A percentile compares a stretch with the other conserved stretches of the same genome.
phyloP scores from a whole-genome alignment of 2,113 vertebrate species.

The Lutjanus erythropterus region DNA sequence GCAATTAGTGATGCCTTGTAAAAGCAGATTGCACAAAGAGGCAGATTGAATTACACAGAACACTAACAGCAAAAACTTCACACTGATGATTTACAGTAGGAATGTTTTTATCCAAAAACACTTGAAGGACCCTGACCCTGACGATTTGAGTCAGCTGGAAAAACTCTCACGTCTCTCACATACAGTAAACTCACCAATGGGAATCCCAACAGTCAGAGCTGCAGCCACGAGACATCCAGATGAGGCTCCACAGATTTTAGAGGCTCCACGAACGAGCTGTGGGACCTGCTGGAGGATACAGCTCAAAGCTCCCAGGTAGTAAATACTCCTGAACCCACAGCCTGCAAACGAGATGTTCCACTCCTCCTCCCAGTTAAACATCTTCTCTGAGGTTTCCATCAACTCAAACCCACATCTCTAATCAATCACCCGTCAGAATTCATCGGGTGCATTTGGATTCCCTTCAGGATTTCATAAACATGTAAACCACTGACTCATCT shows the following conservation, averaged over 20 bases:
- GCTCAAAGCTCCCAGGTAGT: conserved; percentile 87
- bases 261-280: conserved; percentile 83
- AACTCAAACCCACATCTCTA: conserved; percentile 5
- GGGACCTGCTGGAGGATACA: conserved; percentile 88
- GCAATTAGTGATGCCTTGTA: too few relatives aligned
- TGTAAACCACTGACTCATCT: background rate
- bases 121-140: too few relatives aligned
- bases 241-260: conserved; percentile 87
- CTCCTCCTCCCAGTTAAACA: conserved; percentile 78
- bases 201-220: conserved; percentile 78
- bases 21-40: too few relatives aligned
- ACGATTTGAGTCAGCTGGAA: background rate
- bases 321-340: conserved; percentile 91
- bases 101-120: background rate
- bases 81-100: too few relatives aligned
- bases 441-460: conserved; percentile 7
- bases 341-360: conserved; percentile 92
- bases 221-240: conserved; percentile 88
- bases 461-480: background rate
- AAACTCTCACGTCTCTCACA: too few relatives aligned
- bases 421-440: background rate
- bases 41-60: too few relatives aligned
- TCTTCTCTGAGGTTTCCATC: conserved; percentile 42
- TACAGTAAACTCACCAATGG: conserved; percentile 85
- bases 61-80: too few relatives aligned